These are phyloP conservation scores for Gymnarchus niloticus DNA, from an alignment of 2,113 vertebrate species.

Conservation along the genomic window DNA sequence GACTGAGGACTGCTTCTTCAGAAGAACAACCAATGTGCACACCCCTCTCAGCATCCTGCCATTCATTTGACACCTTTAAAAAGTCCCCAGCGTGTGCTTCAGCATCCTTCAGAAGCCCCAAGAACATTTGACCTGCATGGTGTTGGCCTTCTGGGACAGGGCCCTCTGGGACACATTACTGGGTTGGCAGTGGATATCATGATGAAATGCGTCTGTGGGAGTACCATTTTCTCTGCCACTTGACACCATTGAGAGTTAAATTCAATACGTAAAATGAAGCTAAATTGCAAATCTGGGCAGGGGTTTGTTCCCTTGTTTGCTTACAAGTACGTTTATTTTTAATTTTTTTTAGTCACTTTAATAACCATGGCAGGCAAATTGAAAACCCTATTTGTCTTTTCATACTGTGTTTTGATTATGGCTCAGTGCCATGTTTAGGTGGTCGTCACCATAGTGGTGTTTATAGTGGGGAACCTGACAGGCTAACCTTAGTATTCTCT, in stretches of 20 bases:
- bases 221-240: too few species aligned
- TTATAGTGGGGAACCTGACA: background rate
- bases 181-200: background rate
- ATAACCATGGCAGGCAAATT: background rate
- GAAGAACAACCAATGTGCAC: slow-evolving; percentile 19
- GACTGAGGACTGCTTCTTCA: slow-evolving; percentile 20
- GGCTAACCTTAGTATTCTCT: background rate
- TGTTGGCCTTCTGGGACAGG: slow-evolving; percentile 25
- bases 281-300: background rate
- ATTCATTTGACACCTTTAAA: slow-evolving; percentile 31
- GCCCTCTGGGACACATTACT: background rate
- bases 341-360: slow-evolving; percentile 1
- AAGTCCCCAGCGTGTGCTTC: slow-evolving; percentile 23
- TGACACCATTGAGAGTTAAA: background rate
- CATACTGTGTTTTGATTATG: background rate
- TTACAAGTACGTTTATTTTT: slow-evolving; percentile 5
- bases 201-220: background rate
- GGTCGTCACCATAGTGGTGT: background rate
- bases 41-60: slow-evolving; percentile 17
- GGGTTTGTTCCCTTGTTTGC: background rate
- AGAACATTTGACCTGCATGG: slow-evolving; percentile 28
- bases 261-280: background rate
- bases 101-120: slow-evolving; percentile 27
- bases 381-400: background rate
- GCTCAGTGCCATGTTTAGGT: background rate